phyloP scores from a whole-genome alignment of 2,888 invertebrate genomes.

The Ctena decussata region DNA sequence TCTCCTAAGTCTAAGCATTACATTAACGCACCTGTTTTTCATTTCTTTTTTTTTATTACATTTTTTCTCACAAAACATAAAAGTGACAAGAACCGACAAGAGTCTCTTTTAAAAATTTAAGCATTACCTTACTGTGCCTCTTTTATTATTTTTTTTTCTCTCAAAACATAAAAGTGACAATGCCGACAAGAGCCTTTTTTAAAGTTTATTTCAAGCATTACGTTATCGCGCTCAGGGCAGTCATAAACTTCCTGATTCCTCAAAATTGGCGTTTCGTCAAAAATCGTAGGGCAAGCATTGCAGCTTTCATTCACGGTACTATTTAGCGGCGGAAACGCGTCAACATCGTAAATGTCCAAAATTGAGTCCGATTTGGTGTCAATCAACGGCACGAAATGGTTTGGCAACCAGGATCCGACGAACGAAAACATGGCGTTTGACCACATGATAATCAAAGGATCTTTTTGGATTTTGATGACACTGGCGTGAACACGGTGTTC shows the following conservation, averaged over 20 bases:
- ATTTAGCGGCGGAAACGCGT: neutral
- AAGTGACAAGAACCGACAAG: too few relatives aligned
- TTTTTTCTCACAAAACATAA: too few relatives aligned
- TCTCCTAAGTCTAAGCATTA: too few relatives aligned
- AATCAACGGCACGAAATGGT: conserved; percentile 4
- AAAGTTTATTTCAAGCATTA: neutral
- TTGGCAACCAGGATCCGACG: neutral
- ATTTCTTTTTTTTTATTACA: too few relatives aligned
- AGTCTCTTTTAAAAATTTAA: too few relatives aligned
- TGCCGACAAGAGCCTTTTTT: too few relatives aligned
- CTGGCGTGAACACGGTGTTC: neutral
- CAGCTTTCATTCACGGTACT: neutral
- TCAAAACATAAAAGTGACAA: too few relatives aligned
- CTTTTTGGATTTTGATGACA: conserved; percentile 10
- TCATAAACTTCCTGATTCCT: neutral
- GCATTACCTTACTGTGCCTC: too few relatives aligned
- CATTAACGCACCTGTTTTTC: too few relatives aligned
- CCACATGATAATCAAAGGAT: neutral
- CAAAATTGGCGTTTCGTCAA: neutral
- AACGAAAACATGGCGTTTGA: neutral
- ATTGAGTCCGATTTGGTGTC: neutral
- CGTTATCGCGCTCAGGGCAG: neutral
- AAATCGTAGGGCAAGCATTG: neutral
- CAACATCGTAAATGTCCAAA: neutral
- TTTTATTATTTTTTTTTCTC: too few relatives aligned